Evolutionary conservation across 2,113 vertebrate genomes (phyloP).

Genomic region (Ictalurus punctatus): DNA sequence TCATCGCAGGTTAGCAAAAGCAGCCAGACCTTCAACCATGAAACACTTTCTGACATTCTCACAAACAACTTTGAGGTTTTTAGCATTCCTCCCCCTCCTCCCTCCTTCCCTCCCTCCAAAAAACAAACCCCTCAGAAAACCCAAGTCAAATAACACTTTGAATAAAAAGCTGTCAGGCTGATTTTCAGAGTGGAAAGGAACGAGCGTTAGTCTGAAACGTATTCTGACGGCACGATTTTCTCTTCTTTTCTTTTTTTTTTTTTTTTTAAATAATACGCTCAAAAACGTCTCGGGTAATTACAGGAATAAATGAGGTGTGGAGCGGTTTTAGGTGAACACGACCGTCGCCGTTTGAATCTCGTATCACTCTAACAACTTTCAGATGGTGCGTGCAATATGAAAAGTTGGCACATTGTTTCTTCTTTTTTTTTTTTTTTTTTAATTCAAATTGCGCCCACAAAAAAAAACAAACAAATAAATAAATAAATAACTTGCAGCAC

Average conservation of each 20-base stretch:
- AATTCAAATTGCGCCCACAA: not conserved
- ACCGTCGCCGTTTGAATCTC: conserved; percentile 44
- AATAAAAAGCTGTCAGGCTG: conserved; percentile 51
- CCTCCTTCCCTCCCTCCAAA: not conserved
- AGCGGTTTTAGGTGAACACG: conserved; percentile 20
- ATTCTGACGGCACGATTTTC: conserved; percentile 40
- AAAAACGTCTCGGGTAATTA: conserved; percentile 54
- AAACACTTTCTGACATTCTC: conserved; percentile 32
- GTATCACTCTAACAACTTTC: not conserved
- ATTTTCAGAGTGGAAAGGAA: conserved; percentile 44
- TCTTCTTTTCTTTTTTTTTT: not conserved
- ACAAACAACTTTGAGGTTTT: conserved; percentile 16
- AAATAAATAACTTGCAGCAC: not conserved
- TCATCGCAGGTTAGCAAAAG: conserved; percentile 17
- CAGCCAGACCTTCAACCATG: conserved; percentile 1
- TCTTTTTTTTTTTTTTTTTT: not conserved
- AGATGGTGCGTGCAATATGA: not conserved
- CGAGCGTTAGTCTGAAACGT: not conserved
- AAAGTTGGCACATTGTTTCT: not conserved
- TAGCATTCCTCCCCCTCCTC: not conserved
- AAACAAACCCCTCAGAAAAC: not conserved
- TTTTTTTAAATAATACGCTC: conserved; percentile 43
- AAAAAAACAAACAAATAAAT: not conserved
- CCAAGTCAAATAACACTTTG: not conserved
- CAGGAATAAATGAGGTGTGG: conserved; percentile 54